Evolutionary conservation across 2,113 vertebrate species (phyloP).

Genomic region (Callospermophilus lateralis): DNA sequence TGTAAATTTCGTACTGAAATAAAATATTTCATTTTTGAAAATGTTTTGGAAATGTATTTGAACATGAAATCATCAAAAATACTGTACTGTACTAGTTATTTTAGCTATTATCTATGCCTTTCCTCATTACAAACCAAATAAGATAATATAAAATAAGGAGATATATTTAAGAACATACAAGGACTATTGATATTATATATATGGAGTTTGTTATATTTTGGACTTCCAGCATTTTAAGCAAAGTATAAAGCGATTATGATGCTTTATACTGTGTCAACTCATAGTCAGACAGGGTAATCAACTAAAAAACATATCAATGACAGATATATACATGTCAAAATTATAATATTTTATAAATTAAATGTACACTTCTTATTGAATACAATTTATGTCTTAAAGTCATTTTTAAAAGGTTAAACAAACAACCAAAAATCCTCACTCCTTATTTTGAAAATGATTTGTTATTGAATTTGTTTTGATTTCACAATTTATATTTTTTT

Average conservation of each 20-base stretch:
- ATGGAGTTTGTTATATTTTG: not conserved
- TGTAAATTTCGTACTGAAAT: no score
- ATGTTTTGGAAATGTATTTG: not conserved
- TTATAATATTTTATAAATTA: not conserved
- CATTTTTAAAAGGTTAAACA: not conserved
- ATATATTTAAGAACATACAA: not conserved
- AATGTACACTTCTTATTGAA: not conserved
- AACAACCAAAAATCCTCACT: not conserved
- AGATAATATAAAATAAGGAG: not conserved
- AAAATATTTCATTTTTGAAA: not conserved
- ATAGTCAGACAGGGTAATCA: no score
- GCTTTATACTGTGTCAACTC: no score
- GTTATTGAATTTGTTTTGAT: not conserved
- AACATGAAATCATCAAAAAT: not conserved
- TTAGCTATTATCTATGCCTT: not conserved
- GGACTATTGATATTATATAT: not conserved
- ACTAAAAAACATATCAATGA: not conserved
- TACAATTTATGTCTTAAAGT: not conserved
- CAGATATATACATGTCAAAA: not conserved
- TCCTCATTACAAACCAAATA: not conserved
- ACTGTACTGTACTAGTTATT: not conserved
- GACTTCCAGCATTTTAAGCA: not conserved
- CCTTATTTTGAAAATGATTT: not conserved
- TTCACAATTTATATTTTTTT: not conserved
- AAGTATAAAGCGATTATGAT: not conserved